Evolutionary conservation across 2,113 vertebrate species (phyloP).

Genomic region (Scolopax mira): DNA sequence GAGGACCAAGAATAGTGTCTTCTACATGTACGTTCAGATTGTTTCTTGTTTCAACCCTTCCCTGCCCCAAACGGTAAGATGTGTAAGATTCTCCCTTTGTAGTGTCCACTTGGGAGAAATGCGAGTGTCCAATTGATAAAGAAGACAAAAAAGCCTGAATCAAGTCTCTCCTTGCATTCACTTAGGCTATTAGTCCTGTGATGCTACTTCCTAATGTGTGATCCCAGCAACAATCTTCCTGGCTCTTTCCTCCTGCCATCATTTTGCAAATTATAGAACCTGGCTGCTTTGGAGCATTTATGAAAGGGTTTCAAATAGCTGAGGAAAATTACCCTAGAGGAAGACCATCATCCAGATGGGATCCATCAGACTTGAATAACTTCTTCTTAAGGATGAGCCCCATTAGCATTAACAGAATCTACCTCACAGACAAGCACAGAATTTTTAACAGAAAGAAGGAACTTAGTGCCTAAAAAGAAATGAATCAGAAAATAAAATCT

Average conservation of each 20-base stretch:
- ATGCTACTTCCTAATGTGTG: background rate
- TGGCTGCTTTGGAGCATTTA: constrained; percentile 23
- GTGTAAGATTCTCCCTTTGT: background rate
- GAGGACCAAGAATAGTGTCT: background rate
- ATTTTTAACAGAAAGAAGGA: background rate
- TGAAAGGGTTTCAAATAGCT: constrained; percentile 27
- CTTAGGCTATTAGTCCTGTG: background rate
- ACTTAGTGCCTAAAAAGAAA: background rate
- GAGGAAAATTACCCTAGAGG: constrained; percentile 48
- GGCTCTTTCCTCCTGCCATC: background rate
- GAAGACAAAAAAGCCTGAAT: background rate
- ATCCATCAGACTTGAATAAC: constrained; percentile 30
- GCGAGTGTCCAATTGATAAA: background rate
- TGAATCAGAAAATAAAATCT: background rate
- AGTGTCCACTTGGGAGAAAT: background rate
- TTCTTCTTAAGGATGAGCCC: constrained; percentile 6
- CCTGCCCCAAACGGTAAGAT: background rate
- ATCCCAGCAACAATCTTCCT: background rate
- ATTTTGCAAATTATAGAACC: constrained; percentile 34
- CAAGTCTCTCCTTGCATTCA: background rate
- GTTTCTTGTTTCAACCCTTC: background rate
- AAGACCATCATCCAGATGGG: constrained; percentile 19
- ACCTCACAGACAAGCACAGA: background rate
- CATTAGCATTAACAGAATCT: background rate
- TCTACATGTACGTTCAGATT: background rate